Conservation (phyloP, 2,888 invertebrate genomes). For the Stenoptilia bipunctidactyla region DNA sequence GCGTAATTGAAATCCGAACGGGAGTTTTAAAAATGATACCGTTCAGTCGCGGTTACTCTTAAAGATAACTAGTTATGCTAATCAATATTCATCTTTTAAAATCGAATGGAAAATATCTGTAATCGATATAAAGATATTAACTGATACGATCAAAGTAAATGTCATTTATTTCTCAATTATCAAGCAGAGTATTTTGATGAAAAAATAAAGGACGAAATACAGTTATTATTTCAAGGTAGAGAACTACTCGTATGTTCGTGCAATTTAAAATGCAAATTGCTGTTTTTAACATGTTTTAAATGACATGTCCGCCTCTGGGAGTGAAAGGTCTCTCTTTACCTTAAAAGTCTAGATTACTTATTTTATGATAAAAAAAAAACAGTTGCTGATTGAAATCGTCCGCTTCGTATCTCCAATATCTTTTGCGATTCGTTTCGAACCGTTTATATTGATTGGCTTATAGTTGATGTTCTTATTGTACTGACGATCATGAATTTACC, state of each 20-base stretch:
- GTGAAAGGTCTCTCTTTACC: background rate
- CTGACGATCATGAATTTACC: too few relatives aligned
- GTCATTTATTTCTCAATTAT: background rate
- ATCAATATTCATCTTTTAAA: background rate
- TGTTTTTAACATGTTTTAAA: slow-evolving; percentile 15
- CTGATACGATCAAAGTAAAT: background rate
- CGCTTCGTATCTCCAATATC: too few relatives aligned
- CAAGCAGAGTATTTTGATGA: background rate
- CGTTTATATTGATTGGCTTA: too few relatives aligned
- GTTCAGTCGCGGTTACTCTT: too few relatives aligned
- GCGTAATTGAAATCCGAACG: slow-evolving; percentile 23
- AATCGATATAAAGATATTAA: too few relatives aligned
- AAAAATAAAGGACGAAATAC: background rate
- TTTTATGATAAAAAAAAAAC: slow-evolving; percentile 14
- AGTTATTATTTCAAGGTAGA: background rate
- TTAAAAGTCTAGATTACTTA: slow-evolving; percentile 22
- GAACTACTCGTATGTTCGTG: slow-evolving; percentile 13
- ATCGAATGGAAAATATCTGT: too few relatives aligned
- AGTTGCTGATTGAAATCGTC: too few relatives aligned
- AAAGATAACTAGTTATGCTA: background rate
- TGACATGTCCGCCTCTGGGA: background rate
- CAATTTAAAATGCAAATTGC: slow-evolving; percentile 28
- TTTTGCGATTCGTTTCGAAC: too few relatives aligned
- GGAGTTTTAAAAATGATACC: background rate
- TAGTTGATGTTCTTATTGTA: too few relatives aligned